Percentiles rank a stretch among this genome's conserved stretches.
Evolutionary conservation across 2,113 vertebrate genomes (phyloP).

Genomic region (Phalacrocorax brasilianus): DNA sequence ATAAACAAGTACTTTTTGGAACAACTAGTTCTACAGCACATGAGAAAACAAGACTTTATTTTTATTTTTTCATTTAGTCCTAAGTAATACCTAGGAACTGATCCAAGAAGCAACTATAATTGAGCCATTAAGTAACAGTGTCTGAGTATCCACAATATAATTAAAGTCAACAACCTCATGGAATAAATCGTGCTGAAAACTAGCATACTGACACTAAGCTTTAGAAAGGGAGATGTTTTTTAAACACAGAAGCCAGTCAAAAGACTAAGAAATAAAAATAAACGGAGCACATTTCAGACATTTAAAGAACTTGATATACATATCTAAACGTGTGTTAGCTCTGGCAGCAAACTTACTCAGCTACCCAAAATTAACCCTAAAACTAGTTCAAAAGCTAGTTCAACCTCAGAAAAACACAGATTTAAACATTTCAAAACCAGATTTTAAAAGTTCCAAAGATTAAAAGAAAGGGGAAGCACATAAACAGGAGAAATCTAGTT

Average conservation of each 20-base stretch:
- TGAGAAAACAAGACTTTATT: slow-evolving; percentile 62
- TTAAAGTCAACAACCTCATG: slow-evolving; percentile 62
- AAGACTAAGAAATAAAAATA: slow-evolving; percentile 53
- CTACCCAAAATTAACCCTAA: not conserved
- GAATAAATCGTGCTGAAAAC: slow-evolving; percentile 54
- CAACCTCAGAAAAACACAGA: not conserved
- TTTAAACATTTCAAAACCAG: not conserved
- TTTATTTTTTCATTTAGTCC: slow-evolving; percentile 47
- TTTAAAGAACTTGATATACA: slow-evolving; percentile 16
- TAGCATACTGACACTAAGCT: slow-evolving; percentile 51
- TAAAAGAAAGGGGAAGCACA: not conserved
- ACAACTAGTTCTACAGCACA: slow-evolving; percentile 64
- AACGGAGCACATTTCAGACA: slow-evolving; percentile 11
- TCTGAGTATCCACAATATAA: slow-evolving; percentile 41
- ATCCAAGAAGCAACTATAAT: slow-evolving; percentile 51
- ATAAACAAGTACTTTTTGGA: slow-evolving; percentile 62
- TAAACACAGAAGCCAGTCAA: slow-evolving; percentile 46
- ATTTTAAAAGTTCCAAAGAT: not conserved
- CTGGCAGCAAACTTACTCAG: slow-evolving; percentile 11
- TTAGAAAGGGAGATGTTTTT: slow-evolving; percentile 39
- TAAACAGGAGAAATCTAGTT: not conserved
- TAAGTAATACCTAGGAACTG: slow-evolving; percentile 43
- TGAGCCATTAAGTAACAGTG: slow-evolving; percentile 48
- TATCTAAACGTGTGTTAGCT: not conserved
- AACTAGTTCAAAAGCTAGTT: not conserved